Evolutionary conservation across 2,797 vertebrate genomes (phyloP), one percentile per base, ranked within the genome.

Genomic region (Melanotaenia boesemani): DNA sequence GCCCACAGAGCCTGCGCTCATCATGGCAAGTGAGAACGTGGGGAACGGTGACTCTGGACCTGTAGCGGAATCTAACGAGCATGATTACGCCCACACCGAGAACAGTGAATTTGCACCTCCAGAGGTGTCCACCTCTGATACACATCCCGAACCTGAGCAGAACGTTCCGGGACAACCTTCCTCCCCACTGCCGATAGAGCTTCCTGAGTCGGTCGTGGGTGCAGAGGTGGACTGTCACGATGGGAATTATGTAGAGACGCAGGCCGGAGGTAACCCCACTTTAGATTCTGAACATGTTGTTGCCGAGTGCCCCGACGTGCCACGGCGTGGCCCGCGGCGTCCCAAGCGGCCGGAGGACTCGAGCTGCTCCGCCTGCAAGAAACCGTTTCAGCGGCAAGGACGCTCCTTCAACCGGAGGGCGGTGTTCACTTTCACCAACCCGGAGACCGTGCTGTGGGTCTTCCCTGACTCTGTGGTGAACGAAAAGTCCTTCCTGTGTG

Each of bases 331-430:
- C 2, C 74, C 65, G 1, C 78, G 77, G 48, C 69, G 69, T 0
- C 1, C 10, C 1, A 62, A 10, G 39, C 67, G 77, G 4, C 86
- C 81, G 7, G 89, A 91, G 70, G 90, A 91, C 76, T 28, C 1
- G 1, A 70, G 12, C 84, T 91, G 91, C 67, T 68, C 30, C 68
- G 56, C 80, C 81, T 92, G 91, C 78, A 55, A 22, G 55, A 6
- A 8, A 0, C 48, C 79, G 83, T 93, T 92, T 6, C 89, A 90
- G 86, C 82, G 88, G 0, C 87, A 86, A 10, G 91, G 91, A 18
- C 88, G 90, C 5, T 75, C 88, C 70, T 91, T 93, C 64, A 90
- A 91, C 82, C 77, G 91, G 6, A 74, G 90, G 73, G 88, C 91
- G 6, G 88, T 93, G 64, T 86, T 63, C 72, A 93, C 91, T 36